A percentile compares a stretch with the other conserved stretches of the same genome.
Evolutionary conservation across 2,113 vertebrate genomes (phyloP).

Genomic region (Phylloscopus trochilus): DNA sequence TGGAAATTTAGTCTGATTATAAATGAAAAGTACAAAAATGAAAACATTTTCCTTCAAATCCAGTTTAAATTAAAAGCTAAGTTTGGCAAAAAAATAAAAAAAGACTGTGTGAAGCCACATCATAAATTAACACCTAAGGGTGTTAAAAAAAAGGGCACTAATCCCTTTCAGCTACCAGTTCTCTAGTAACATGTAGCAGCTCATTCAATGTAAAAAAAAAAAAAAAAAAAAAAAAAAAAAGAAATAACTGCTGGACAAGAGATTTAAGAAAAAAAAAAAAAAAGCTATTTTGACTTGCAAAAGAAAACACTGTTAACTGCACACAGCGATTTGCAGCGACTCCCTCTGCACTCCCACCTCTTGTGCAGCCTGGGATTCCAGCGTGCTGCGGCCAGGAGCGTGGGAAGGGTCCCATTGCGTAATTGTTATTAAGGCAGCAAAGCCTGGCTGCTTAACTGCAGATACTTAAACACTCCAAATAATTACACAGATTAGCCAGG

Average conservation of each 20-base stretch:
- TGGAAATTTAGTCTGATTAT: background rate
- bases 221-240: background rate
- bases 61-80: background rate
- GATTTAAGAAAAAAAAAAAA: background rate
- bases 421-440: conserved; percentile 44
- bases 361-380: background rate
- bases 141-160: background rate
- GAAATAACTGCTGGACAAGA: background rate
- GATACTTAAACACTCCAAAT: conserved; percentile 43
- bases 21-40: background rate
- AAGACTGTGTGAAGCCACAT: background rate
- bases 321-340: background rate
- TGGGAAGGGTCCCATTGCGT: conserved; percentile 23
- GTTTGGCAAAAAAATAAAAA: background rate
- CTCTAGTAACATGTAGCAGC: background rate
- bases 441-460: conserved; percentile 42
- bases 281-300: background rate
- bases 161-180: background rate
- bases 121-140: background rate
- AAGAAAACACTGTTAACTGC: background rate
- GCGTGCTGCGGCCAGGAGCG: rapidly evolving
- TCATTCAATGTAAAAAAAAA: background rate
- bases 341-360: background rate
- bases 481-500: conserved; percentile 30
- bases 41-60: background rate